phyloP scores from a whole-genome alignment of 2,888 invertebrate genomes.

The Flexamia atlantica region DNA sequence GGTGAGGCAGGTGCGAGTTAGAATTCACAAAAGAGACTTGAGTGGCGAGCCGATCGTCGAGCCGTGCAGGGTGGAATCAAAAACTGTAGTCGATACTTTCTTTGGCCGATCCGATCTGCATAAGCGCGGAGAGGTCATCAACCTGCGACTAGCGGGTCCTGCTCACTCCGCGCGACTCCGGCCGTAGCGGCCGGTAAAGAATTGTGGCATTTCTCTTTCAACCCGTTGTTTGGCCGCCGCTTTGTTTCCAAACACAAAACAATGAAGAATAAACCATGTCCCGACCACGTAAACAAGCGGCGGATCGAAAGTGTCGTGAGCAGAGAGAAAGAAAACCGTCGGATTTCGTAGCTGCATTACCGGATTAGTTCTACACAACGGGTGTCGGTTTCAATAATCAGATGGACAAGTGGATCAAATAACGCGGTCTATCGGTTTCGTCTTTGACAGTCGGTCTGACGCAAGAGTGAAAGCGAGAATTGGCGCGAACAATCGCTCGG shows the following conservation, averaged over 20 bases:
- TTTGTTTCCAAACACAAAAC: constrained; percentile 10
- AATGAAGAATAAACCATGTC: not conserved
- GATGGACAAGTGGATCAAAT: constrained; percentile 49
- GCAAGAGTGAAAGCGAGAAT: constrained; percentile 56
- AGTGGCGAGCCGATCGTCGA: constrained; percentile 5
- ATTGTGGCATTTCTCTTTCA: not conserved
- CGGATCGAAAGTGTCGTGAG: not conserved
- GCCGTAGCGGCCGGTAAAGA: not conserved
- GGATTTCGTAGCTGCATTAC: not conserved
- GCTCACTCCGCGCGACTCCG: not conserved
- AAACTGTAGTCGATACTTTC: constrained; percentile 46
- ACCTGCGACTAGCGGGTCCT: constrained; percentile 17
- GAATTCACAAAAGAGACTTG: not conserved
- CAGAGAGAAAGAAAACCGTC: constrained; percentile 23
- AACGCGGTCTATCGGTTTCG: constrained; percentile 52
- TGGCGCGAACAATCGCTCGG: constrained; percentile 52
- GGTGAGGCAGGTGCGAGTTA: not conserved
- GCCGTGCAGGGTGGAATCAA: constrained; percentile 39
- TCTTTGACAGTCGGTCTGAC: constrained; percentile 9
- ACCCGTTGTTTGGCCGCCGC: not conserved
- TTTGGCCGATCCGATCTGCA: constrained; percentile 47
- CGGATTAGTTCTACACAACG: constrained; percentile 31
- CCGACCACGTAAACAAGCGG: not conserved
- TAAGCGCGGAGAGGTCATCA: constrained; percentile 42
- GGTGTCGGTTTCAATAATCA: constrained; percentile 43